Base-by-base conservation (phyloP, 1,140 invertebrate species). In the Cepaea nemoralis region DNA sequence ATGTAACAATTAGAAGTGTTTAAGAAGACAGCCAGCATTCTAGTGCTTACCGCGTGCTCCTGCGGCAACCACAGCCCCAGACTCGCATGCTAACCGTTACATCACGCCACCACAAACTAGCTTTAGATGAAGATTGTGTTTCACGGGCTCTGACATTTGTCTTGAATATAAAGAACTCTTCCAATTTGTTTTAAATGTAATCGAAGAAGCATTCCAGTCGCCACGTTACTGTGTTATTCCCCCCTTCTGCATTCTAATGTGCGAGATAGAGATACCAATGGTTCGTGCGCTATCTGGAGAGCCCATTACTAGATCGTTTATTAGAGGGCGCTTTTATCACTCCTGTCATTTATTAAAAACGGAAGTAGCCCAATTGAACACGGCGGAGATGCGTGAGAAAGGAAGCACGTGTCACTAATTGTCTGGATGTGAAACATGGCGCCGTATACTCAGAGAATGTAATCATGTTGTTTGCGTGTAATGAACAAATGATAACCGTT, bases 301-400 rank as follows among this genome's bases (percentile, higher is more conserved):
- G 24, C 55, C 45, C 55, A 59, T 59, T 59, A 59, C 55, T 59
- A 12, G 55, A 59, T 59, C 55, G 55, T 59, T 59, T 59, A 24
- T 59, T 59, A 59, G 55, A 12, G 42, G n/a, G 55, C 55, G 55
- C 24, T 12, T 59, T 59, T 59, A 59, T 59, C 55, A 59, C 55
- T n/a, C 14, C 55, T 59, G 55, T 59, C 55, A 59, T 24, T 24
- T 59, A 59, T 59, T 59, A n/a, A 59, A 59, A 59, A 59, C 55
- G 55, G 55, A 59, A 59, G 55, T n/a, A n/a, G 55, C 55, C 55
- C 12, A 19, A 59, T 59, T 59, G 55, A 59, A 59, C 55, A 59
- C 22, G 55, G 55, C 12, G 24, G 55, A 59, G 55, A 59, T 12
- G 55, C 55, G 55, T 59, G 55, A 14, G 55, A 59, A 24, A 59